Evolutionary conservation across 2,888 invertebrate genomes (phyloP).

Genomic region (Syrphus vitripennis): DNA sequence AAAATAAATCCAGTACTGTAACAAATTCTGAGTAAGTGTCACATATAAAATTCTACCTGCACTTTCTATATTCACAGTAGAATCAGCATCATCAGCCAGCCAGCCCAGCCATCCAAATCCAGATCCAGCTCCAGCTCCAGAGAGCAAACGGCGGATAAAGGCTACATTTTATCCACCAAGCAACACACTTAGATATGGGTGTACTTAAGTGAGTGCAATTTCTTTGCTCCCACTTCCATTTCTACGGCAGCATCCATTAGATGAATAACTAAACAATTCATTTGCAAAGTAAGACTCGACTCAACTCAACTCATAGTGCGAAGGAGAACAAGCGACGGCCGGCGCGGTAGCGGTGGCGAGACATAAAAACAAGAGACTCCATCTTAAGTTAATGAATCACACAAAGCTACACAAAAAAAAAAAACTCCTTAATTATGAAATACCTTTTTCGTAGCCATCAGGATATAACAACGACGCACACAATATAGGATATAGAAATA

Average conservation of each 20-base stretch:
- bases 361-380: slow-evolving; percentile 41
- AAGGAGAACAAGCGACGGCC: background rate
- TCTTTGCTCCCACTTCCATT: slow-evolving; percentile 46
- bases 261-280: slow-evolving; percentile 70
- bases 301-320: background rate
- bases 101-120: background rate
- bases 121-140: no score
- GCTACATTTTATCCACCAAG: slow-evolving; percentile 25
- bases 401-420: slow-evolving; percentile 44
- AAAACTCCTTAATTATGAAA: slow-evolving; percentile 68
- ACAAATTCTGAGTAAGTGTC: slow-evolving; percentile 62
- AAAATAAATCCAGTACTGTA: slow-evolving; percentile 22
- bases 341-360: background rate
- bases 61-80: slow-evolving; percentile 24
- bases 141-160: background rate
- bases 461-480: slow-evolving; percentile 2
- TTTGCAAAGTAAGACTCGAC: slow-evolving; percentile 50
- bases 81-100: background rate
- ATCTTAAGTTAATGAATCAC: slow-evolving; percentile 66
- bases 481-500: slow-evolving; percentile 1
- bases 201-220: slow-evolving; percentile 59
- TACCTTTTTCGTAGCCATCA: slow-evolving; percentile 40
- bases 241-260: slow-evolving; percentile 57
- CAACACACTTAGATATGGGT: slow-evolving; percentile 42
- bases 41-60: slow-evolving; percentile 63